A percentile compares a stretch with the other conserved stretches of the same genome.
Evolutionary conservation across 35 echinoderm and acorn worm species (phyloP).

Genomic region (Patiria miniata): DNA sequence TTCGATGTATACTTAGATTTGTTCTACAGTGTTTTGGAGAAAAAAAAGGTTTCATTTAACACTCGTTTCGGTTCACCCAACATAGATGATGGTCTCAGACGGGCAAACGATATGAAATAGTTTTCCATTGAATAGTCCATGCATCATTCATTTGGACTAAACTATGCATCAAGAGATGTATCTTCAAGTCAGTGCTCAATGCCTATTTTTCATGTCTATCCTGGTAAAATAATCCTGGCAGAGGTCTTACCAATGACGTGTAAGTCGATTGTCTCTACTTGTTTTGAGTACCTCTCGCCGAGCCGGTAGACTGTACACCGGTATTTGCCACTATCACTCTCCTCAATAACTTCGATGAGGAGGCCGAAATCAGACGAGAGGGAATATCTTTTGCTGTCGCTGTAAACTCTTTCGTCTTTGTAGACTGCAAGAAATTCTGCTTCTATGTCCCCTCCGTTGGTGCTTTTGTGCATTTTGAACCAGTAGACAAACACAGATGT

Average conservation of each 20-base stretch:
- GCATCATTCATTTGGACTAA: too few species aligned
- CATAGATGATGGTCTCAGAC: too few species aligned
- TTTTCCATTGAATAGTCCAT: too few species aligned
- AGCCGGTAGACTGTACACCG: neutral
- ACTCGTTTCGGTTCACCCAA: too few species aligned
- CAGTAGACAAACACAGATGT: too few species aligned
- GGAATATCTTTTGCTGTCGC: neutral
- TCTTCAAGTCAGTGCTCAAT: neutral
- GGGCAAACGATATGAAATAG: too few species aligned
- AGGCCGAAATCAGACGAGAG: neutral
- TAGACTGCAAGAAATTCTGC: too few species aligned
- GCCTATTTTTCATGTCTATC: neutral
- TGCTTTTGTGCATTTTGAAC: too few species aligned
- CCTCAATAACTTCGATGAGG: neutral
- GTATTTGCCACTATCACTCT: neutral
- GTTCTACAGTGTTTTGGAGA: too few species aligned
- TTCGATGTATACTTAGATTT: too few species aligned
- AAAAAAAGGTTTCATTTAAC: too few species aligned
- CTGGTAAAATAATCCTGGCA: neutral
- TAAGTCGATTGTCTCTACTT: neutral
- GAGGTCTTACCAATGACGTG: neutral
- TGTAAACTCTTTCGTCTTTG: neutral
- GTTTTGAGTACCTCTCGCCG: neutral
- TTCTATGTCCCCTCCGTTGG: too few species aligned
- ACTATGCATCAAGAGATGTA: neutral